Percentiles rank a stretch among this genome's conserved stretches.
phyloP scores from a whole-genome alignment of 1,140 invertebrate species.

The Hyles euphorbiae region DNA sequence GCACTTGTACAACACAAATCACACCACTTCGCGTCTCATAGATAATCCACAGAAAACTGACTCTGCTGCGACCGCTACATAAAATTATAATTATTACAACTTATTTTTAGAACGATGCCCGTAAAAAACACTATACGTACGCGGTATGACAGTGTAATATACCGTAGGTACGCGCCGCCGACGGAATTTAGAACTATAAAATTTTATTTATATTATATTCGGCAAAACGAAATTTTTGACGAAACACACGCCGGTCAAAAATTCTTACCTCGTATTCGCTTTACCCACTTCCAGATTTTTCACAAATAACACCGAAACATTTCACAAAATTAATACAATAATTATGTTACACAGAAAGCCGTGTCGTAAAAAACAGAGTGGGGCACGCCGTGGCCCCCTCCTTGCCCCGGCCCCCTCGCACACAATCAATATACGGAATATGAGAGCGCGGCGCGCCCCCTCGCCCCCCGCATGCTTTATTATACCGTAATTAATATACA shows the following conservation, averaged over 20 bases:
- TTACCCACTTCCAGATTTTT: slow-evolving; percentile 69
- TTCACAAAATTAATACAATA: slow-evolving; percentile 75
- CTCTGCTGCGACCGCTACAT: slow-evolving; percentile 71
- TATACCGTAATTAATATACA: slow-evolving; percentile 75
- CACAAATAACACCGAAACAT: slow-evolving; percentile 73
- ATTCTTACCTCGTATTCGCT: slow-evolving; percentile 67
- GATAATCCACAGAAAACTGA: slow-evolving; percentile 69
- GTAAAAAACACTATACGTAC: slow-evolving; percentile 76
- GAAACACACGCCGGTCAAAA: slow-evolving; percentile 45
- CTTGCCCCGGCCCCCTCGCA: slow-evolving; percentile 69
- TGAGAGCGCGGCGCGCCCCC: slow-evolving; percentile 73
- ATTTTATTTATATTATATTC: slow-evolving; percentile 71
- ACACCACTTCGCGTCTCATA: slow-evolving; percentile 54
- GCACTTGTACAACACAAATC: slow-evolving; percentile 57
- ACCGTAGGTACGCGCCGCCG: slow-evolving; percentile 72
- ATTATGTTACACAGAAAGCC: slow-evolving; percentile 76
- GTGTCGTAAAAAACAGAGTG: slow-evolving; percentile 76
- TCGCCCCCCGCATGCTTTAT: slow-evolving; percentile 73
- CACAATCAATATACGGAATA: slow-evolving; percentile 76
- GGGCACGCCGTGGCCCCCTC: slow-evolving; percentile 72
- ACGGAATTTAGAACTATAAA: slow-evolving; percentile 72
- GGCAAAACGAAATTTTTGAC: slow-evolving; percentile 51
- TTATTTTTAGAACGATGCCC: slow-evolving; percentile 76
- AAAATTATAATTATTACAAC: slow-evolving; percentile 76
- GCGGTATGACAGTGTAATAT: slow-evolving; percentile 74